These are phyloP conservation scores for Chelmon rostratus DNA, from an alignment of 2,797 vertebrate genomes.

Conservation along the genomic window DNA sequence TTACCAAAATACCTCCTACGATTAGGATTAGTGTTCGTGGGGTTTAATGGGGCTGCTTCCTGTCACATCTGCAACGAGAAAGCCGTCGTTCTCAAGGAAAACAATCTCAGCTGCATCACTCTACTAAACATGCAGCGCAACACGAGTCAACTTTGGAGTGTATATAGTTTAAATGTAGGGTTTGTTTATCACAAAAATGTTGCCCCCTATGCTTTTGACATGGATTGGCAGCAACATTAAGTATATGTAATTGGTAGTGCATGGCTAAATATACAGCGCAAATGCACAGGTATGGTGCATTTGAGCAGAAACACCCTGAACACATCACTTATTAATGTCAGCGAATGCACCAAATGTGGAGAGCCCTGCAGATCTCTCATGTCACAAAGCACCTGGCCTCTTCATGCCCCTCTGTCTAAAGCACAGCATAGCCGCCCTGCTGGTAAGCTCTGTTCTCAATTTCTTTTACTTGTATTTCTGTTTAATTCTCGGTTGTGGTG, in stretches of 20 bases:
- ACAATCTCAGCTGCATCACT: not conserved
- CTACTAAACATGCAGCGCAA: too few relatives aligned
- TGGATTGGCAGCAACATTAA: too few relatives aligned
- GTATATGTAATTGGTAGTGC: not conserved
- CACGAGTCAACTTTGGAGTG: not conserved
- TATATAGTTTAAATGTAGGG: not conserved
- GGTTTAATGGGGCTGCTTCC: constrained; percentile 4
- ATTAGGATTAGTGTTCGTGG: too few relatives aligned
- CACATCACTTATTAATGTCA: not conserved
- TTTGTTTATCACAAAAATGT: not conserved
- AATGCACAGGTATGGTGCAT: not conserved
- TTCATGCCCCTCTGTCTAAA: not conserved
- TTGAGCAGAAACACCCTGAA: not conserved
- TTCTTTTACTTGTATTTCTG: not conserved
- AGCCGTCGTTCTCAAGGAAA: not conserved
- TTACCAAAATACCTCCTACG: too few relatives aligned
- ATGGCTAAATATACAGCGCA: not conserved
- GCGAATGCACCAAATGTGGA: not conserved
- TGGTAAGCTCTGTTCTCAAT: not conserved
- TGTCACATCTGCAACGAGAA: constrained; percentile 1
- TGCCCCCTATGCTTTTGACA: too few relatives aligned
- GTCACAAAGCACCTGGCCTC: not conserved
- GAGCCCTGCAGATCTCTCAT: not conserved
- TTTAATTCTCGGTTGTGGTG: not conserved
- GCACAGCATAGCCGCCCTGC: not conserved